Evolutionary conservation across 53 echinoderm and acorn worm genomes (phyloP), one percentile per base, ranked within the genome.

Genomic region (Hippasteria phrygiana): DNA sequence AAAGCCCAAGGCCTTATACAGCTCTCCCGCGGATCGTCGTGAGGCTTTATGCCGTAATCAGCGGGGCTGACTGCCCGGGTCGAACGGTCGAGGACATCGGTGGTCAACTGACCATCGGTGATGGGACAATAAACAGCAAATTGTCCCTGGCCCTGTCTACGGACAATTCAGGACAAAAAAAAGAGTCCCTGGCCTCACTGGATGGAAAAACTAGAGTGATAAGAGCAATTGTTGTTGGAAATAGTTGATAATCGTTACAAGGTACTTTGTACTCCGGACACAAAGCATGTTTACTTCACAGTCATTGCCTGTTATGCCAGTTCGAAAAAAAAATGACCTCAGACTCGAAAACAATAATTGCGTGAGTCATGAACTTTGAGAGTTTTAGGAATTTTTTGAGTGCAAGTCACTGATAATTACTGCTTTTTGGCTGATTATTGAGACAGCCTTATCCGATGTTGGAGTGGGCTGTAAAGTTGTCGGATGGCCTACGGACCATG

Each of bases 41-140:
- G 69, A 35, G 1, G 34, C 3, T 34, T 36, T 12, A 67, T 36
- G 69, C 69, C 34, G 55, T 78, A 34, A 36, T n/a, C 78, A 24
- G n/a, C 43, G 38, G 34, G 56, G 22, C 33, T 40, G 39, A 32
- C 32, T 55, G 59, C 13, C 31, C 59, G 82, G 63, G 82, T 82
- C 82, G 65, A 82, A 82, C 66, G 82, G 82, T 82, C 82, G 82
- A 82, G 82, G 82, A 66, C 82, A 42, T 43, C 82, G 80, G 80
- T 62, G 65, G 38, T 62, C 43, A 64, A 9, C 45, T 62, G 65
- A 66, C 65, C 64, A 82, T 33, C 20, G 62, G 14, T 55, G 27
- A 62, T 22, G 27, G 78, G 77, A 18, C 77, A 31, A 10, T 12
- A n/a, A 63, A 35, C 36, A 37, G 56, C 38, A 8, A 24, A 56